Evolutionary conservation across 2,797 vertebrate genomes (phyloP).

Genomic region (Rhodeus uyekii): DNA sequence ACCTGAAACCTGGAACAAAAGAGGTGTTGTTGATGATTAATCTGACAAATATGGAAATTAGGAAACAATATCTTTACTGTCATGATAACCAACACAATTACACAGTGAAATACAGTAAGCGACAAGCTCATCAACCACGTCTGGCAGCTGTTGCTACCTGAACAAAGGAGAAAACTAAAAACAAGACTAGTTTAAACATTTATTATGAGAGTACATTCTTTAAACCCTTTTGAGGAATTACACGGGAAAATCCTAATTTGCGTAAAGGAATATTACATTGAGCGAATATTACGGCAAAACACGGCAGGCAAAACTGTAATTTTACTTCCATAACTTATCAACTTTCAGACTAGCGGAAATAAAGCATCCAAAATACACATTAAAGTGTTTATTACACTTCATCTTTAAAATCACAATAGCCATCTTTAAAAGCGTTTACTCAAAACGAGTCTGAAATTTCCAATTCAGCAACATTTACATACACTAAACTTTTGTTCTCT

Average conservation of each 20-base stretch:
- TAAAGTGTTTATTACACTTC: neutral
- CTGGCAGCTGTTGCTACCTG: slow-evolving; percentile 32
- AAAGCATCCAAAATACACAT: neutral
- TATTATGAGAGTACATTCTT: neutral
- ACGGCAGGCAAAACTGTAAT: neutral
- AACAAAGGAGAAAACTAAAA: neutral
- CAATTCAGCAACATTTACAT: neutral
- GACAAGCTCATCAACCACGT: neutral
- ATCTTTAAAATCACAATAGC: neutral
- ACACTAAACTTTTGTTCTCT: neutral
- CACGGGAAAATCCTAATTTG: neutral
- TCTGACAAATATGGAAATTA: neutral
- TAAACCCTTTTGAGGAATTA: neutral
- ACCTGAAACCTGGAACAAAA: slow-evolving; percentile 75
- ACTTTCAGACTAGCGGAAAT: too few relatives aligned
- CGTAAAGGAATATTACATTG: neutral
- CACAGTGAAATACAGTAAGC: neutral
- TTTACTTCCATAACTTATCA: neutral
- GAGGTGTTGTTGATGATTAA: slow-evolving; percentile 12
- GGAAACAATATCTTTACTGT: neutral
- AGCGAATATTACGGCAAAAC: neutral
- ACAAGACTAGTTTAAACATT: neutral
- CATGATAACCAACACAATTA: neutral
- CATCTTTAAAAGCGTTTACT: neutral
- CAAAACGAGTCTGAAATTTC: neutral